phyloP scores from a whole-genome alignment of 2,888 invertebrate species.

The Plemyria rubiginata region DNA sequence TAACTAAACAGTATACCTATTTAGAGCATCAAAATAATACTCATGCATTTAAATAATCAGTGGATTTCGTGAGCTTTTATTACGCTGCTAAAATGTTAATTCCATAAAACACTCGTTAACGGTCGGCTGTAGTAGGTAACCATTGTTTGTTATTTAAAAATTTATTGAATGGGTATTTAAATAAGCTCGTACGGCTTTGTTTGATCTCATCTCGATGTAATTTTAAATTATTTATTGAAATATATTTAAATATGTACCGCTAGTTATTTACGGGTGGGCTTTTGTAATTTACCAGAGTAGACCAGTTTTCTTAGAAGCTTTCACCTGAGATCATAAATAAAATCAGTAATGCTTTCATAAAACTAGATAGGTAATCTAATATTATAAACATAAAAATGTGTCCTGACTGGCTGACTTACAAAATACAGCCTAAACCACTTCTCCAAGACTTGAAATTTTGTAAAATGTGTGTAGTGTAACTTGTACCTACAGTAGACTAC shows the following conservation, averaged over 20 bases:
- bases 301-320: too few species aligned
- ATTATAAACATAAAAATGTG: too few species aligned
- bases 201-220: conserved; percentile 48
- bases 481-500: too few species aligned
- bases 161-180: conserved; percentile 65
- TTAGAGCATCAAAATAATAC: conserved; percentile 52
- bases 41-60: conserved; percentile 62
- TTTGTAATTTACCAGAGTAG: not conserved
- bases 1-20: conserved; percentile 43
- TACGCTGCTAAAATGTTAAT: conserved; percentile 72
- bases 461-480: too few species aligned
- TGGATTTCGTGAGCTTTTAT: conserved; percentile 70
- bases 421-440: too few species aligned
- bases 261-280: not conserved
- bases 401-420: too few species aligned
- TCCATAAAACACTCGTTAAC: conserved; percentile 71
- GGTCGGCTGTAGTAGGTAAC: conserved; percentile 60
- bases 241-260: conserved; percentile 6
- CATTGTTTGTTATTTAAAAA: conserved; percentile 61
- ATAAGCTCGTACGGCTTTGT: conserved; percentile 58
- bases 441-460: too few species aligned
- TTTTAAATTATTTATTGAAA: conserved; percentile 28
- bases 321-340: too few species aligned
- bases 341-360: too few species aligned
- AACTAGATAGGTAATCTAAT: too few species aligned